A percentile compares a stretch with the other conserved stretches of the same genome.
Evolutionary conservation across 2,797 vertebrate genomes (phyloP).

Genomic region (Gymnocypris eckloni): DNA sequence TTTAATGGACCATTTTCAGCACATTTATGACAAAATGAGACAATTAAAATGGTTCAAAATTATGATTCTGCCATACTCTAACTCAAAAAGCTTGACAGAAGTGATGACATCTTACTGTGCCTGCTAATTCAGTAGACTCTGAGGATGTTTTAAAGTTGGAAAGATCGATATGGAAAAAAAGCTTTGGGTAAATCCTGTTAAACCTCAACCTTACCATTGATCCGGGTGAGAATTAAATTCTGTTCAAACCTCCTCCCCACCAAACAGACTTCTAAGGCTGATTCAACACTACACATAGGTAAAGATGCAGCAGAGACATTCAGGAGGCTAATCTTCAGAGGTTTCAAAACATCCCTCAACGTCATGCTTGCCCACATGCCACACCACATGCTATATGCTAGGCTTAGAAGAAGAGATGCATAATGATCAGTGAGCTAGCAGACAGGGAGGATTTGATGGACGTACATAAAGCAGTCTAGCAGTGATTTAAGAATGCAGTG

Average conservation of each 20-base stretch:
- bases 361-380: constrained; percentile 9
- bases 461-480: background rate
- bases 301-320: constrained; percentile 13
- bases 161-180: constrained; percentile 35
- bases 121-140: background rate
- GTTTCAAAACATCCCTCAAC: constrained; percentile 21
- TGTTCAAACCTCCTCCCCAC: constrained; percentile 24
- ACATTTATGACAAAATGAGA: background rate
- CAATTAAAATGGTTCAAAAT: background rate
- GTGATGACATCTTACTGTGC: constrained; percentile 6
- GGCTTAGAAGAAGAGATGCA: constrained; percentile 3
- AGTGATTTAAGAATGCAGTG: background rate
- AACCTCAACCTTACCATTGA: constrained; percentile 44
- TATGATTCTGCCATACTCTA: background rate
- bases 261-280: constrained; percentile 21
- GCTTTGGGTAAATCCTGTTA: constrained; percentile 29
- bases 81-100: constrained; percentile 19
- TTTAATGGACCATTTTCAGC: background rate
- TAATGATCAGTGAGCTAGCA: constrained; percentile 40
- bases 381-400: constrained; percentile 23
- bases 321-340: constrained; percentile 38
- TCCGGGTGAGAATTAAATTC: constrained; percentile 41
- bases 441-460: constrained; percentile 16
- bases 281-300: constrained; percentile 34
- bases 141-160: constrained; percentile 33